Evolutionary conservation across 2,113 vertebrate species (phyloP).

Genomic region (Reinhardtius hippoglossoides): DNA sequence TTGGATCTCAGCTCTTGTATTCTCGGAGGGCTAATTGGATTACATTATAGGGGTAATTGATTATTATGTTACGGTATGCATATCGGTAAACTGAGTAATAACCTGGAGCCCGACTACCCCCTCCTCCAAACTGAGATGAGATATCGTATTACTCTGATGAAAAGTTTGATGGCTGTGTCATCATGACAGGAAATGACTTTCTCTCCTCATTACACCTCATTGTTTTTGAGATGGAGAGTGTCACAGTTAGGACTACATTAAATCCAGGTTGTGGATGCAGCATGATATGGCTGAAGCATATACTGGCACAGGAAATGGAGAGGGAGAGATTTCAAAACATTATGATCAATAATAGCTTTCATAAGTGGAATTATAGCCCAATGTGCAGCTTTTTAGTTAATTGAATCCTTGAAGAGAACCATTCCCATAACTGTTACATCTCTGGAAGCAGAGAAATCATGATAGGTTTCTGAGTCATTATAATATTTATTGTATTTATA

Average conservation of each 20-base stretch:
- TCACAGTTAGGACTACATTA: conserved; percentile 26
- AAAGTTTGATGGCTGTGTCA: conserved; percentile 51
- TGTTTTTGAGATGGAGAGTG: conserved; percentile 43
- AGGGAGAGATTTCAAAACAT: conserved; percentile 66
- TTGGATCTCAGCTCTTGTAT: conserved; percentile 74
- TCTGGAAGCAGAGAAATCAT: conserved; percentile 45
- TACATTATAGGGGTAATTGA: conserved; percentile 75
- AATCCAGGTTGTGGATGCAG: conserved; percentile 32
- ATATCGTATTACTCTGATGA: conserved; percentile 61
- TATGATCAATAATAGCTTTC: conserved; percentile 80
- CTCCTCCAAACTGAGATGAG: conserved; percentile 45
- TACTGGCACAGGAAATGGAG: conserved; percentile 45
- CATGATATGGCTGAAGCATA: conserved; percentile 21
- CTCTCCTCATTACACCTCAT: conserved; percentile 29
- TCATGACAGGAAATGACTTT: conserved; percentile 66
- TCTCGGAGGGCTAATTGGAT: conserved; percentile 74
- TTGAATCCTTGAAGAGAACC: conserved; percentile 71
- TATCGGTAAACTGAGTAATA: conserved; percentile 68
- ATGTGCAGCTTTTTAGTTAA: conserved; percentile 80
- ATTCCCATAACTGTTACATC: conserved; percentile 64
- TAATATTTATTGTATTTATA: conserved; percentile 52
- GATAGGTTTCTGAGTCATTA: conserved; percentile 41
- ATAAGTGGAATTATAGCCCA: conserved; percentile 68
- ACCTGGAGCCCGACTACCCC: conserved; percentile 61
- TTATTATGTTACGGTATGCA: conserved; percentile 81